phyloP scores from a whole-genome alignment of 2,113 vertebrate species.

The Protobothrops mucrosquamatus region DNA sequence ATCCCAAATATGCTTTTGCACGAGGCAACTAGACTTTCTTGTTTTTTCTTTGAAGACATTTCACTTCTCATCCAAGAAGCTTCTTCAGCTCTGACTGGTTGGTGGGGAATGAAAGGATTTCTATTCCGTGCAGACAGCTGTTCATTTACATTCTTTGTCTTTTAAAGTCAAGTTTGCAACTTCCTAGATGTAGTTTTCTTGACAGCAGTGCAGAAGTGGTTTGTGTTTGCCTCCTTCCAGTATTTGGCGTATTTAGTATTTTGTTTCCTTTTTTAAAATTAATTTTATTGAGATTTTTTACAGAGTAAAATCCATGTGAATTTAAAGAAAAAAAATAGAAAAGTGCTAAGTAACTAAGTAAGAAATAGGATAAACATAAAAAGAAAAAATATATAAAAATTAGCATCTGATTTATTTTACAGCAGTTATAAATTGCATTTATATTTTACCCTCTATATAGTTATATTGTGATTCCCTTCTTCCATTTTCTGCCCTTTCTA shows the following conservation, averaged over 20 bases:
- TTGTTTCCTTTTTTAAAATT: not conserved
- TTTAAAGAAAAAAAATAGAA: not conserved
- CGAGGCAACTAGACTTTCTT: no score
- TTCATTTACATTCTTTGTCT: no score
- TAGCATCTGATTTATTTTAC: not conserved
- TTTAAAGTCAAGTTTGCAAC: not conserved
- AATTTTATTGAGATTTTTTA: not conserved
- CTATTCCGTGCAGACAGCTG: no score
- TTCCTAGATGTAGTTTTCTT: not conserved
- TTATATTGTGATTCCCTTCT: not conserved
- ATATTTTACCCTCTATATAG: not conserved
- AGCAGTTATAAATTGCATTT: not conserved
- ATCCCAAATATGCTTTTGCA: no score
- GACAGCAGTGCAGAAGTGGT: not conserved
- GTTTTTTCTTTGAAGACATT: no score
- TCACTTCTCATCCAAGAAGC: no score
- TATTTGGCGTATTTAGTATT: not conserved
- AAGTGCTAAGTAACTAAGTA: not conserved
- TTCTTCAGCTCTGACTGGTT: no score
- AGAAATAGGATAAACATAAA: not conserved
- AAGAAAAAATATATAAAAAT: not conserved
- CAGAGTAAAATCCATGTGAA: not conserved
- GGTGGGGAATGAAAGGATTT: no score
- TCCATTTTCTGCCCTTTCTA: not conserved
- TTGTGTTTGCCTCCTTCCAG: not conserved